Evolutionary conservation across 2,888 invertebrate species (phyloP), one percentile per base, ranked within the genome.

Genomic region (Argyresthia albistria): DNA sequence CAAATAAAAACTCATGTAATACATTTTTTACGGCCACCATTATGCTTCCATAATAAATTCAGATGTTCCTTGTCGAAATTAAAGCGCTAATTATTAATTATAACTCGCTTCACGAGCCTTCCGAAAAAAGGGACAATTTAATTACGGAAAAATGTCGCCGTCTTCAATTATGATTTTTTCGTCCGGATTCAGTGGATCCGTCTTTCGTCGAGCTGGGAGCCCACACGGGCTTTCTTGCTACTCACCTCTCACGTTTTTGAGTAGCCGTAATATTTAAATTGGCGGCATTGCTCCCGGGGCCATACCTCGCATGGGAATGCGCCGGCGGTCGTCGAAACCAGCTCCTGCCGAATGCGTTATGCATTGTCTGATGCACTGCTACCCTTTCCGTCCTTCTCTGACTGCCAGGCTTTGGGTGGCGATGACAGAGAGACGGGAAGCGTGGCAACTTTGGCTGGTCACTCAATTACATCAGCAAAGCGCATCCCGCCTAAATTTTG

Each of bases 401-500:
- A 75, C 57, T 62, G 66, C 59, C 60, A 67, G 61, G 60, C 62
- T 60, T 57, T 62, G 61, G 60, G 62, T 61, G 25, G 25, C 25
- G 25, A 25, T 25, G 25, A 25, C 25, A 25, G 25, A 25, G 25
- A 25, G 25, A 6, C 25, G 2, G 25, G 64, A 57, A 80, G 77
- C 73, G 69, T 70, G 66, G 63, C 67, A 66, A 67, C 77, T 78
- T 79, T 78, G 75, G 71, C 78, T 78, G 76, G 69, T 65, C 66
- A 16, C 65, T 62, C 63, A 66, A 70, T 80, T 76, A 76, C 73
- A 73, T 76, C 71, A 72, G 68, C 70, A 70, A 80, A 75, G 82
- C 84, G 84, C 84, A 86, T 83, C 86, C 80, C 78, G 84, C 86
- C 82, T 84, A 86, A 86, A 86, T 86, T 87, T 83, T 80, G 86